Conservation (phyloP, 2,797 vertebrate species). For the Danio kyathit region DNA sequence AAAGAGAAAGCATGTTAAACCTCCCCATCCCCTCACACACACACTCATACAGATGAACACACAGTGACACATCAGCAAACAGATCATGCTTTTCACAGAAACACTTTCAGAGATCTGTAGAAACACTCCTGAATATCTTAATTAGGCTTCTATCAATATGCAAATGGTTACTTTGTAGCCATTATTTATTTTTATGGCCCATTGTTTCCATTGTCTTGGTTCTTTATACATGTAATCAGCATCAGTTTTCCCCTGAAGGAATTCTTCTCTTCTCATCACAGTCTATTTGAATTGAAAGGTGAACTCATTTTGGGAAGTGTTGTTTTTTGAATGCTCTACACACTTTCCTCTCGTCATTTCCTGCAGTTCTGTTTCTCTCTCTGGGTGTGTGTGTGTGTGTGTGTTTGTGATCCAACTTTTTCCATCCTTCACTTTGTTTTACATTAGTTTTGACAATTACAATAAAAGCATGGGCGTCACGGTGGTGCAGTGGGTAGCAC, state of each 20-base stretch:
- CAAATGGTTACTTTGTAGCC: not conserved
- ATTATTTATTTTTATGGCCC: slow-evolving; percentile 36
- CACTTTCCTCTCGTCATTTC: slow-evolving; percentile 26
- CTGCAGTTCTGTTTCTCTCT: slow-evolving; percentile 1
- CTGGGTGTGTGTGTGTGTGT: not conserved
- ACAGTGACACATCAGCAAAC: slow-evolving; percentile 35
- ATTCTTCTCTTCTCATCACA: not conserved
- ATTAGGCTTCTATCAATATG: not conserved
- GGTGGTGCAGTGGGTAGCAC: too few relatives aligned
- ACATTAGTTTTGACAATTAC: slow-evolving; percentile 5
- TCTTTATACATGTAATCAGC: slow-evolving; percentile 34
- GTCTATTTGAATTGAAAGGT: slow-evolving; percentile 39
- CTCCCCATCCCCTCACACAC: not conserved
- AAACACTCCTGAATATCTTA: slow-evolving; percentile 6
- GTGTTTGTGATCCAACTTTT: not conserved
- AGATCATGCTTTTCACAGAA: slow-evolving; percentile 4
- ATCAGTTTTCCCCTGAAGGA: slow-evolving; percentile 1
- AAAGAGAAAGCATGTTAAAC: slow-evolving; percentile 49
- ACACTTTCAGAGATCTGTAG: not conserved
- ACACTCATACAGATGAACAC: not conserved
- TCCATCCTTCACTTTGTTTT: slow-evolving; percentile 2
- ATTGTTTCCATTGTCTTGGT: slow-evolving; percentile 33
- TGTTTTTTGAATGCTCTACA: slow-evolving; percentile 14
- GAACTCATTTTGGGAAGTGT: slow-evolving; percentile 5
- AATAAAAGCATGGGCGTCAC: too few relatives aligned